These are phyloP conservation scores for Chromoteleia sp. DNA, from an alignment of 2,888 invertebrate genomes.

Conservation along the genomic window DNA sequence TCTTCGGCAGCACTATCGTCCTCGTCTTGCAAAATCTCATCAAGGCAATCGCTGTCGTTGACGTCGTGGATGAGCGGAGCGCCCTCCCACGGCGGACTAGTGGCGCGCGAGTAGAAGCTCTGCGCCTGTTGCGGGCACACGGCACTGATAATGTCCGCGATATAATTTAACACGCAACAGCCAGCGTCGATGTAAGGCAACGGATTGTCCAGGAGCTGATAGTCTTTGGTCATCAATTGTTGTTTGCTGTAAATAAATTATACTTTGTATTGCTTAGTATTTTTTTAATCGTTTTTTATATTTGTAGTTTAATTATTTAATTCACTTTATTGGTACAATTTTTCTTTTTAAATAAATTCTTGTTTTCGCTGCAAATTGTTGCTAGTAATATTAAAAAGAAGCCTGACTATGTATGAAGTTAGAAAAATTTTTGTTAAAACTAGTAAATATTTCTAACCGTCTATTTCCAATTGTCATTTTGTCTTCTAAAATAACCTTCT, in stretches of 20 bases:
- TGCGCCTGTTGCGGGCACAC: constrained; percentile 83
- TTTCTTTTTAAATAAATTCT: too few relatives aligned
- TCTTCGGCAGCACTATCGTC: constrained; percentile 97
- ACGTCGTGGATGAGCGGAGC: constrained; percentile 83
- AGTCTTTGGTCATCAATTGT: constrained; percentile 86
- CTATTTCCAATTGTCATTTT: too few relatives aligned
- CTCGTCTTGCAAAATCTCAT: constrained; percentile 93
- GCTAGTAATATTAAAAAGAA: too few relatives aligned
- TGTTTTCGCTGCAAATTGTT: too few relatives aligned
- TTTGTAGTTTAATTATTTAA: too few relatives aligned
- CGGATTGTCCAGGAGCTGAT: constrained; percentile 85
- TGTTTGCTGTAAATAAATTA: constrained; percentile 85
- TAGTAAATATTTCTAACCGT: too few relatives aligned
- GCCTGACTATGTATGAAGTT: too few relatives aligned
- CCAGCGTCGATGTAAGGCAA: constrained; percentile 89
- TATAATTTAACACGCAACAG: constrained; percentile 93
- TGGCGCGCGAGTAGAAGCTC: constrained; percentile 83
- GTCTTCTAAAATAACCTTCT: too few relatives aligned
- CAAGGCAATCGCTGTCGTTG: constrained; percentile 92
- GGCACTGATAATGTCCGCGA: constrained; percentile 90
- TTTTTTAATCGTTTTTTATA: too few relatives aligned
- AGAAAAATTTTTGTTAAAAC: too few relatives aligned
- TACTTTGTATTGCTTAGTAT: too few relatives aligned
- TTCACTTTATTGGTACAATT: too few relatives aligned
- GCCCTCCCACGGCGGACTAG: constrained; percentile 92